phyloP scores from a whole-genome alignment of 2,797 vertebrate species.

The Pagetopsis macropterus region DNA sequence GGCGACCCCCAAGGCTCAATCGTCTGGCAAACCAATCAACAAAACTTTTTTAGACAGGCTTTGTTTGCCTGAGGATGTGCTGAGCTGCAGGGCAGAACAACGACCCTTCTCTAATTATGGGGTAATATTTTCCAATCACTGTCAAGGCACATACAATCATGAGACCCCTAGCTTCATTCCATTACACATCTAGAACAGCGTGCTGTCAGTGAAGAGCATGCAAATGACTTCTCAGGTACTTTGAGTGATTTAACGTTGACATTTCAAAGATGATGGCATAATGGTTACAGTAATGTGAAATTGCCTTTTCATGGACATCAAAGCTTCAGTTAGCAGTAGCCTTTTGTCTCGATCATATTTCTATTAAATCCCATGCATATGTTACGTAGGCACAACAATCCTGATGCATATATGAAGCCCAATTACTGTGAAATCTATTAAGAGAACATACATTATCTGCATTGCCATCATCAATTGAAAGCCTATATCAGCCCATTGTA shows the following conservation, averaged over 20 bases:
- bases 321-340: slow-evolving; percentile 12
- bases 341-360: slow-evolving; percentile 11
- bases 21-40: slow-evolving; percentile 56
- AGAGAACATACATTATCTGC: slow-evolving; percentile 15
- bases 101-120: slow-evolving; percentile 68
- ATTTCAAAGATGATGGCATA: slow-evolving; percentile 34
- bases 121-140: slow-evolving; percentile 69
- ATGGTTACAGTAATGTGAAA: slow-evolving; percentile 43
- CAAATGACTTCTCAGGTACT: slow-evolving; percentile 23
- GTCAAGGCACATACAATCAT: slow-evolving; percentile 38
- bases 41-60: slow-evolving; percentile 46
- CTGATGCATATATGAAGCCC: slow-evolving; percentile 1
- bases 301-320: slow-evolving; percentile 24
- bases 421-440: slow-evolving; percentile 26
- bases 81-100: slow-evolving; percentile 58
- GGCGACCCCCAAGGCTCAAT: slow-evolving; percentile 31
- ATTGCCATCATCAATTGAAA: slow-evolving; percentile 10
- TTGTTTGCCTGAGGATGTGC: slow-evolving; percentile 59
- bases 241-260: slow-evolving; percentile 35
- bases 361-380: background rate
- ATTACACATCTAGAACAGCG: slow-evolving; percentile 25
- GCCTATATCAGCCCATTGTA: background rate
- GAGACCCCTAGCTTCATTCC: slow-evolving; percentile 60
- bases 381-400: slow-evolving; percentile 1
- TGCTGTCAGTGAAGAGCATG: slow-evolving; percentile 17